These are phyloP conservation scores for Morpho achilles DNA, from an alignment of 2,888 invertebrate species.

Conservation along the genomic window DNA sequence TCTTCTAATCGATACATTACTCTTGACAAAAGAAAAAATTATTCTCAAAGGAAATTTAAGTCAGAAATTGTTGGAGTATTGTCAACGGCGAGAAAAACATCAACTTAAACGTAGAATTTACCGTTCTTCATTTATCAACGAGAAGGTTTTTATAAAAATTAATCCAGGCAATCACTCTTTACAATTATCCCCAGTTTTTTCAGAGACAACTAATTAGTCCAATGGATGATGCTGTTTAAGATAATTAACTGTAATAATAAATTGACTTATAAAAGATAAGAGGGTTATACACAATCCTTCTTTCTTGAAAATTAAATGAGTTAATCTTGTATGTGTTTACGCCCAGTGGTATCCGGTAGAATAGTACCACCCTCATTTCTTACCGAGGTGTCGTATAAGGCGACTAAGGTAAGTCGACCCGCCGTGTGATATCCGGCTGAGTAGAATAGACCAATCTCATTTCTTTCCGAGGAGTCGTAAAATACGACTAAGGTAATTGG, in stretches of 20 bases:
- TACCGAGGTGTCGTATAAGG: no score
- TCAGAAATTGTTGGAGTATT: conserved; percentile 24
- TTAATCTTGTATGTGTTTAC: no score
- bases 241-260: conserved; percentile 71
- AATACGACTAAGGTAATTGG: no score
- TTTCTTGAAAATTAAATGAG: no score
- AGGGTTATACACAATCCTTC: no score
- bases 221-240: conserved; percentile 63
- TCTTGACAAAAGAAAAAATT: conserved; percentile 21
- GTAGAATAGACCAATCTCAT: no score
- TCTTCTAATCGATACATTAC: conserved; percentile 18
- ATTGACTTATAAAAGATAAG: conserved; percentile 26
- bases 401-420: no score
- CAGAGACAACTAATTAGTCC: conserved; percentile 64
- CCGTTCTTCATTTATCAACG: conserved; percentile 55
- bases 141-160: conserved; percentile 51
- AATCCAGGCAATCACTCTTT: conserved; percentile 68
- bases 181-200: conserved; percentile 66
- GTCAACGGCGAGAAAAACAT: conserved; percentile 19
- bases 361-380: no score
- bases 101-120: conserved; percentile 26
- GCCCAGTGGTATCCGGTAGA: no score
- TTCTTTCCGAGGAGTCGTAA: no score
- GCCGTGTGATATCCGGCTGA: no score
- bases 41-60: conserved; percentile 28